Base-by-base conservation (phyloP, 2,888 invertebrate species). In the Lysandra bellargus region DNA sequence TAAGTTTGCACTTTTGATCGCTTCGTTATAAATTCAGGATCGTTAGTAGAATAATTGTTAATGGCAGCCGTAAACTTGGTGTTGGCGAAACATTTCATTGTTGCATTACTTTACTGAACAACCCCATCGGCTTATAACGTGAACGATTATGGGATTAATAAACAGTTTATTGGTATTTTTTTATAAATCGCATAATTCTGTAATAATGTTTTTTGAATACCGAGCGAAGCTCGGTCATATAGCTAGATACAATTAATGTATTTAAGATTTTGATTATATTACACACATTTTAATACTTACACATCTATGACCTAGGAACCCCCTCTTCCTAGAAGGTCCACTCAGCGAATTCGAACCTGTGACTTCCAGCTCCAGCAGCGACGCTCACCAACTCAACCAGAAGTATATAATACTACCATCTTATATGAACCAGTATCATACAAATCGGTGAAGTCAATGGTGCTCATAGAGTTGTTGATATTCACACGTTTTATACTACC, bases 31-130 rank as follows among this genome's bases (percentile, higher is more conserved):
- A 23, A 74, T 74, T 74, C 23, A n/a, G 74, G 44, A 4, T 44
- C n/a, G 40, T 74, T 74, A 74, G 44, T 74, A 74, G 74, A 74
- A 74, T 74, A 74, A 74, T 74, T 44, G n/a, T 40, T 74, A 74
- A 74, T 74, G 64, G 17, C 40, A 2, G 4, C n/a, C 74, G 44
- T 23, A 23, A 74, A 44, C 4, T 9, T 17, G 74, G 12, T 64
- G 30, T 9, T 30, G 30, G 9, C 30, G 57, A 64, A 64, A 64
- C 64, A 23, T 61, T 61, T 23, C 2, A 9, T 61, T 61, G 64
- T 64, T 4, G 30, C 64, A 23, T 64, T 23, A 61, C 60, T n/a
- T 64, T 9, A 64, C 64, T 64, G 9, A 64, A 64, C 30, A 64
- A 30, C 30, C 23, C 30, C 30, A 64, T 30, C 64, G 30, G 30